Evolutionary conservation across 2,797 vertebrate species (phyloP).

Genomic region (Aplochiton taeniatus): DNA sequence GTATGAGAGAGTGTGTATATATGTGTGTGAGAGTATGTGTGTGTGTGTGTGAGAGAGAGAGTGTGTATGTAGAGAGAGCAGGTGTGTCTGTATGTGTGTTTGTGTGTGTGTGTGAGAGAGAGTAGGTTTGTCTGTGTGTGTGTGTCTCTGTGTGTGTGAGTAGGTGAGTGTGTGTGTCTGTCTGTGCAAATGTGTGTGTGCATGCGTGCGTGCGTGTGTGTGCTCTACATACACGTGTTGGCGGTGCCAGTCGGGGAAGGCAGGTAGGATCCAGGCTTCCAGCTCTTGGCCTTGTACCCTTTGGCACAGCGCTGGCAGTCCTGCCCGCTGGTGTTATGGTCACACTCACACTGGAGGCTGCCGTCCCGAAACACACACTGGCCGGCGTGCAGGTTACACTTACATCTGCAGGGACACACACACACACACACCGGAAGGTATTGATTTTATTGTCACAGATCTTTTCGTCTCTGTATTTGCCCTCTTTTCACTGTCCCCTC

Average conservation of each 20-base stretch:
- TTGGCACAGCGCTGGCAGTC: constrained; percentile 88
- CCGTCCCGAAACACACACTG: constrained; percentile 83
- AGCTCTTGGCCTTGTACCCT: constrained; percentile 82
- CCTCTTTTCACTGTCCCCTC: background rate
- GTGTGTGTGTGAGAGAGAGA: background rate
- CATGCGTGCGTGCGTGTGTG: constrained; percentile 17
- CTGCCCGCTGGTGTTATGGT: constrained; percentile 91
- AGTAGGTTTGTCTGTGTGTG: background rate
- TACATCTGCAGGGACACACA: constrained; percentile 78
- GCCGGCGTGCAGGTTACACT: constrained; percentile 90
- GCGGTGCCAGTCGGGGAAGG: constrained; percentile 87
- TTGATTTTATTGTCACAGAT: too few relatives aligned
- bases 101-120: constrained; percentile 2
- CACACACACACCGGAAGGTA: background rate
- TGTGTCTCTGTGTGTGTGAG: constrained; percentile 8
- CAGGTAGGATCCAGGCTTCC: constrained; percentile 90
- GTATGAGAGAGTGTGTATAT: background rate
- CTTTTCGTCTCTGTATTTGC: too few relatives aligned
- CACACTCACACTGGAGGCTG: constrained; percentile 88
- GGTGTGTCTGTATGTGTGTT: constrained; percentile 6
- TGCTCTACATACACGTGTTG: constrained; percentile 83
- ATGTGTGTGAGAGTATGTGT: constrained; percentile 1
- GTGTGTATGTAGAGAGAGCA: constrained; percentile 5
- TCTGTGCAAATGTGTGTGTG: constrained; percentile 3
- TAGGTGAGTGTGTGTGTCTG: constrained; percentile 7